Percentiles rank a stretch among this genome's conserved stretches.
phyloP scores from a whole-genome alignment of 2,113 vertebrate species.

The Mormyrus lacerda region DNA sequence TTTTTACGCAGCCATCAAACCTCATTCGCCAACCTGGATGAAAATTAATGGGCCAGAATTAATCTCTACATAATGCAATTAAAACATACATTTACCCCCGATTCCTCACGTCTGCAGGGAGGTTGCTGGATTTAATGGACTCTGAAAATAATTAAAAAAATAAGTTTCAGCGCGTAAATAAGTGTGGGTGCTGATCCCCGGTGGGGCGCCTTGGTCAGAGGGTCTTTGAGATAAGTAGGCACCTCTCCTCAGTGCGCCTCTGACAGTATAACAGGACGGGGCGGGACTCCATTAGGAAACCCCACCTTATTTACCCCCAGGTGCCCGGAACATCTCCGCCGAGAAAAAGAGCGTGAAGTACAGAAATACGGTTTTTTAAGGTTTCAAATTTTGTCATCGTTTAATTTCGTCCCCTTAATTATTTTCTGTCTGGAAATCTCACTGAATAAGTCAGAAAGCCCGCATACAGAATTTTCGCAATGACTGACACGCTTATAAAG shows the following conservation, averaged over 20 bases:
- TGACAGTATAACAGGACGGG: too few species aligned
- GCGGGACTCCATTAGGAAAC: slow-evolving; percentile 8
- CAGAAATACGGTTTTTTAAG: neutral
- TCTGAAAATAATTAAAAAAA: slow-evolving; percentile 50
- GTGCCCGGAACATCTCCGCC: neutral
- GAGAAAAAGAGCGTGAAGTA: neutral
- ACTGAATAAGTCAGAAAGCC: neutral
- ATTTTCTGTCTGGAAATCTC: neutral
- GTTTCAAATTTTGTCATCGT: neutral
- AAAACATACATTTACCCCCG: slow-evolving; percentile 61
- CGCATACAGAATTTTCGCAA: neutral
- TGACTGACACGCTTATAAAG: neutral
- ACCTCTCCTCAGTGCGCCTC: neutral
- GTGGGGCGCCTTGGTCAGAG: neutral
- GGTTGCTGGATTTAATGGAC: slow-evolving; percentile 57
- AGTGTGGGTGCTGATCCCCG: slow-evolving; percentile 24
- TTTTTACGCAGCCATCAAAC: slow-evolving; percentile 4
- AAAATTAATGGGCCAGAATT: slow-evolving; percentile 66
- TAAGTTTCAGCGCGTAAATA: slow-evolving; percentile 49
- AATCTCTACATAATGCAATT: slow-evolving; percentile 65
- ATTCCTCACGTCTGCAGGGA: slow-evolving; percentile 53
- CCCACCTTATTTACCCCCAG: neutral
- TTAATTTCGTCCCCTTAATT: neutral
- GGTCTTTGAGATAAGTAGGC: neutral
- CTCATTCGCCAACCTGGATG: slow-evolving; percentile 49